A percentile compares a stretch with the other conserved stretches of the same genome.
These are phyloP conservation scores for Phasianus colchicus DNA, from an alignment of 2,113 vertebrate species.

Conservation along the genomic window DNA sequence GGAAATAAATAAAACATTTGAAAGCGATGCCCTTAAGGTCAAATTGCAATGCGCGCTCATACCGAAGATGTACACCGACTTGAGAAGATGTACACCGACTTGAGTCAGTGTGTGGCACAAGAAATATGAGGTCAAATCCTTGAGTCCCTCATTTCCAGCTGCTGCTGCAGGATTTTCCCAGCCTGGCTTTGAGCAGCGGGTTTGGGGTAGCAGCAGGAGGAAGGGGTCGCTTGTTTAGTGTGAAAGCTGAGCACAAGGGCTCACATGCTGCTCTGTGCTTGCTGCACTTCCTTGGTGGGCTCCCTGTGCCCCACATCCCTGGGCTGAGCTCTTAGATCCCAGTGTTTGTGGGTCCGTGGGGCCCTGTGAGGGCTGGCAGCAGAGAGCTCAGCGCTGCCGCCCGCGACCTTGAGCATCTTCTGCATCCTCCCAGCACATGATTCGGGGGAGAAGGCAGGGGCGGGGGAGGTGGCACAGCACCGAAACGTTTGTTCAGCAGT, in stretches of 20 bases:
- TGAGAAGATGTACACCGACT: neutral
- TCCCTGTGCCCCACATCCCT: neutral
- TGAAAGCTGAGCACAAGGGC: neutral
- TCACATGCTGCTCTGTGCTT: neutral
- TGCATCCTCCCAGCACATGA: neutral
- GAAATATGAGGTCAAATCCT: neutral
- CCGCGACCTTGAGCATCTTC: slow-evolving; percentile 52
- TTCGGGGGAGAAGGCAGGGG: neutral
- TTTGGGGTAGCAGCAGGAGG: neutral
- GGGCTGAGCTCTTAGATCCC: neutral
- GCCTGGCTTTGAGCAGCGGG: neutral
- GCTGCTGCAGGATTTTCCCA: neutral
- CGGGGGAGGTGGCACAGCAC: slow-evolving; percentile 28
- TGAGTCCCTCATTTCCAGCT: neutral
- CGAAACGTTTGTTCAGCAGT: slow-evolving; percentile 70
- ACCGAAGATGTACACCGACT: neutral
- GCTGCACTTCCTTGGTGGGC: neutral
- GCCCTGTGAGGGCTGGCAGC: neutral
- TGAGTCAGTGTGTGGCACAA: neutral
- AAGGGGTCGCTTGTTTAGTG: fast-evolving
- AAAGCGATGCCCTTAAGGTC: neutral
- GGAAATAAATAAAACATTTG: slow-evolving; percentile 27
- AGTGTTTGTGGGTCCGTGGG: fast-evolving
- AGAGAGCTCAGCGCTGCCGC: neutral
- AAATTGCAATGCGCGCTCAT: neutral